These are phyloP conservation scores for Seriola rivoliana DNA, from an alignment of 2,113 vertebrate genomes.

Conservation along the genomic window DNA sequence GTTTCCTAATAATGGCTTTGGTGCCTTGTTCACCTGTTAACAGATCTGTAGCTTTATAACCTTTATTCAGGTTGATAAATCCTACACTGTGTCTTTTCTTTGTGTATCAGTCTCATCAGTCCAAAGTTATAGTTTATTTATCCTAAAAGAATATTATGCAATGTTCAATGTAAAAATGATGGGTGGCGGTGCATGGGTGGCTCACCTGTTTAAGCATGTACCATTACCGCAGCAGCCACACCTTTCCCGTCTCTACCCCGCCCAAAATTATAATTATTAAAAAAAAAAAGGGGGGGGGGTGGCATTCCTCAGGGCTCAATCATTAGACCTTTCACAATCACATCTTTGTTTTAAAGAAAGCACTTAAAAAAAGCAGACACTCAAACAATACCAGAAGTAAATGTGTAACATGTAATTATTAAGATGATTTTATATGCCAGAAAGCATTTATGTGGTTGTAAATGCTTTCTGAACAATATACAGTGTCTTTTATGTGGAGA, in stretches of 20 bases:
- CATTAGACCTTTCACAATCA: constrained; percentile 37
- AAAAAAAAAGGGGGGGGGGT: no score
- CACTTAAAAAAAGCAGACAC: constrained; percentile 60
- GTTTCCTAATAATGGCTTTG: constrained; percentile 46
- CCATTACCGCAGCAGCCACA: no score
- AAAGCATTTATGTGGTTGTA: background rate
- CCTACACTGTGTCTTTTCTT: constrained; percentile 40
- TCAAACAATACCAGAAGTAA: constrained; percentile 1
- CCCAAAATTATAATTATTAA: no score
- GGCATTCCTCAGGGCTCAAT: constrained; percentile 67
- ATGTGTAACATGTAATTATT: constrained; percentile 27
- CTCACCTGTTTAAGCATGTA: no score
- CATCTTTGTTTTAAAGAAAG: constrained; percentile 45
- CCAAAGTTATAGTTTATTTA: constrained; percentile 23
- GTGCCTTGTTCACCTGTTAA: constrained; percentile 75
- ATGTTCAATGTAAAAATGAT: constrained; percentile 24
- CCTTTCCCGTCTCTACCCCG: no score
- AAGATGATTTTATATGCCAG: constrained; percentile 23
- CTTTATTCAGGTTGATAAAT: constrained; percentile 21
- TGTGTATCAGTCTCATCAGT: constrained; percentile 16
- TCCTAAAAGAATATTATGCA: constrained; percentile 32
- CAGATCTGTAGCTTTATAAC: constrained; percentile 39
- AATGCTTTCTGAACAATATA: constrained; percentile 14
- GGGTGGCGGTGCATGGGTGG: background rate
- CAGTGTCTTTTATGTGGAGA: constrained; percentile 15